A percentile compares a stretch with the other conserved stretches of the same genome.
phyloP scores from a whole-genome alignment of 1,140 invertebrate species.

The Planococcus citri region DNA sequence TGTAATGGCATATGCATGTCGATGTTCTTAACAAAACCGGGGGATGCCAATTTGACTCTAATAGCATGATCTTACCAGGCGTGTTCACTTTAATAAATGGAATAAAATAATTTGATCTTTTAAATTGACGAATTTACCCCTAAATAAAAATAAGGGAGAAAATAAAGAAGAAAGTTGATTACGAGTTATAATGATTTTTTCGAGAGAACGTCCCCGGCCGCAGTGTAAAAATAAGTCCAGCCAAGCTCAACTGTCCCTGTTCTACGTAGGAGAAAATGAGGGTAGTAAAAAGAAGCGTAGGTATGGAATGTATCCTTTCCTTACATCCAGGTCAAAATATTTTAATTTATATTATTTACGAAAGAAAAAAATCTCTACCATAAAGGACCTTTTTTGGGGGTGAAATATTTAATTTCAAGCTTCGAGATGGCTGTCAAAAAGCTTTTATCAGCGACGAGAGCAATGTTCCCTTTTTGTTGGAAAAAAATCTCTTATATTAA shows the following conservation, averaged over 20 bases:
- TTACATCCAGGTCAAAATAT: too few relatives aligned
- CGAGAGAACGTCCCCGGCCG: too few relatives aligned
- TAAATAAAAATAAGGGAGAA: too few relatives aligned
- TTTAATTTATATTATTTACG: neutral
- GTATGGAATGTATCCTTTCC: too few relatives aligned
- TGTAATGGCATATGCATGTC: neutral
- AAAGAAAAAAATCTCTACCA: neutral
- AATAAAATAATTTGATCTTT: neutral
- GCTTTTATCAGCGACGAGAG: neutral
- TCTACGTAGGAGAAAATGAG: too few relatives aligned
- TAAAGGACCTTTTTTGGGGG: neutral
- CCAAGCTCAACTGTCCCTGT: too few relatives aligned
- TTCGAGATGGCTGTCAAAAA: neutral
- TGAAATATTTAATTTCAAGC: neutral
- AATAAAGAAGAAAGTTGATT: too few relatives aligned
- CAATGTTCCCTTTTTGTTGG: neutral
- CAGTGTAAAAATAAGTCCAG: too few relatives aligned
- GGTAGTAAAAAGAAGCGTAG: too few relatives aligned
- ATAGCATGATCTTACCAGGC: neutral
- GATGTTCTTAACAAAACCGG: neutral
- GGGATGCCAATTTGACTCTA: neutral
- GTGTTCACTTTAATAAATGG: neutral
- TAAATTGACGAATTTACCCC: neutral
- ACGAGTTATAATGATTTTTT: too few relatives aligned
- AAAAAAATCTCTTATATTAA: neutral